A percentile compares a stretch with the other conserved stretches of the same genome.
Evolutionary conservation across 2,888 invertebrate genomes (phyloP).

Genomic region (Gandaritis pyraliata): DNA sequence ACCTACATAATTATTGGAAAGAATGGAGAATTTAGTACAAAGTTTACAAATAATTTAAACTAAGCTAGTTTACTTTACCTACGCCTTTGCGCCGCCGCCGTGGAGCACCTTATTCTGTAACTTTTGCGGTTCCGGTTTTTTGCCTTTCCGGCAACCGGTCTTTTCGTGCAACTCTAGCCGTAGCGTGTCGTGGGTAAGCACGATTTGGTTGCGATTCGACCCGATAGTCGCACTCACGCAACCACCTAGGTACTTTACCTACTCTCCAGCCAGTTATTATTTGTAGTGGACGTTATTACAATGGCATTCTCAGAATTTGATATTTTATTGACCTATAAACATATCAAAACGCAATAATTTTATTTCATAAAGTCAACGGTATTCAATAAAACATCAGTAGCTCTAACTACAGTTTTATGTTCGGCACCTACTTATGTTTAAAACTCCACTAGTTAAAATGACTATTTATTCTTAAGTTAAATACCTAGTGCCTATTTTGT

Average conservation of each 20-base stretch:
- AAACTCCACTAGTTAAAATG: too few relatives aligned
- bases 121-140: background rate
- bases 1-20: too few relatives aligned
- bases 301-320: conserved; percentile 8
- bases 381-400: too few relatives aligned
- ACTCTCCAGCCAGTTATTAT: conserved; percentile 19
- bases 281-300: conserved; percentile 3
- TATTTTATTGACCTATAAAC: conserved; percentile 3
- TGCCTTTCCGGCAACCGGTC: conserved; percentile 1
- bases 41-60: too few relatives aligned
- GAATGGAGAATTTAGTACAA: too few relatives aligned
- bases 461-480: background rate
- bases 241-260: conserved; percentile 9
- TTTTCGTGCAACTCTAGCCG: conserved; percentile 14
- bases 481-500: background rate
- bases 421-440: too few relatives aligned
- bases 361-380: background rate
- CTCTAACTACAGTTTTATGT: too few relatives aligned
- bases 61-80: too few relatives aligned
- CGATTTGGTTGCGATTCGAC: conserved; percentile 25
- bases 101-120: too few relatives aligned
- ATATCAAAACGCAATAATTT: conserved; percentile 11
- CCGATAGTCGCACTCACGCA: conserved; percentile 32
- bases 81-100: too few relatives aligned
- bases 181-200: conserved; percentile 27